Base-by-base conservation (phyloP, 2,888 invertebrate genomes). In the Eristalinus sepulchralis region DNA sequence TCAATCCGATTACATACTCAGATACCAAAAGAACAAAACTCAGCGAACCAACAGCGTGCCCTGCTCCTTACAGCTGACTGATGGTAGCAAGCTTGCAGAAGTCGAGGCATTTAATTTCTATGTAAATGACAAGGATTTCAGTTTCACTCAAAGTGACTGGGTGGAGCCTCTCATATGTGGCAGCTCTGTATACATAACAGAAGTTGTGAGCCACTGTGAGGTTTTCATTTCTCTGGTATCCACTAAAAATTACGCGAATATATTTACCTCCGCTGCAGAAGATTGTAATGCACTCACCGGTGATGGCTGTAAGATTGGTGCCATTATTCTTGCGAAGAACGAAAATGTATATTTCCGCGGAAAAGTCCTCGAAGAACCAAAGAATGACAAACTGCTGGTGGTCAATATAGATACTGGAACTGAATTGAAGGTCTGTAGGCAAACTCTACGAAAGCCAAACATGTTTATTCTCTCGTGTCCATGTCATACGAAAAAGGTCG, bases 321-420 rank as follows among this genome's bases (percentile, higher is more conserved):
- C 87, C 6, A 57, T 89, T n/a, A 88, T 89, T 13, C 63, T 89
- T 6, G 88, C 79, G 6, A 53, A 63, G 20, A 8, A 10, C 8
- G 33, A 39, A 33, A 34, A 17, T 9, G 71, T n/a, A 9, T 85
- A 82, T 47, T 75, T 87, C 70, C 70, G 89, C 10, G 88, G 70
- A 57, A 82, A 71, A 60, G 55, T 88, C 10, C 9, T 87, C 5
- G 62, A 83, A 5, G 33, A 59, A 22, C 17, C 9, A 0, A 71
- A 66, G 64, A 11, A 13, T 22, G 83, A 63, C 27, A 20, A 20
- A 9, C 64, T 81, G 8, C 83, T 80, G 34, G 79, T 89, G 1
- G n/a, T 88, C 2, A 77, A 89, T 73, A 83, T 89, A 4, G 90
- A 90, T 60, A 88, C 81, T 20, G 89, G 89, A 8, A 27, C 17